Evolutionary conservation across 2,797 vertebrate genomes (phyloP), one percentile per base, ranked within the genome.

Genomic region (Phaenicophaeus curvirostris): DNA sequence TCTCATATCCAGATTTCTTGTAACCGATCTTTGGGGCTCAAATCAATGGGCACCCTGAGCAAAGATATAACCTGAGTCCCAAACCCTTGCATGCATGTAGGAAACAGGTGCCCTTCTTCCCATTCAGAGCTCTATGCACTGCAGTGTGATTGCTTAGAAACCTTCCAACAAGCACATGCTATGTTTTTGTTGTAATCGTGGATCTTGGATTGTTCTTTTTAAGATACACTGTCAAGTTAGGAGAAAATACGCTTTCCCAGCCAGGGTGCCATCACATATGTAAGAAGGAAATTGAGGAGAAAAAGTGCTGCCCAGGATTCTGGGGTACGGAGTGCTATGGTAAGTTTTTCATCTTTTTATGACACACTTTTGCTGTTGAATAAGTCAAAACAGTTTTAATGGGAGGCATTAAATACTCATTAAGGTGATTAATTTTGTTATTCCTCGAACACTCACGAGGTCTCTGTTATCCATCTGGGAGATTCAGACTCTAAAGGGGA

Each of bases 271-370:
- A 93, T 13, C 98, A 97, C 37, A 16, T 66, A 18, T 99, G 99
- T 92, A 96, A 91, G 83, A 98, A 96, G 84, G 95, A 92, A 2
- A 79, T 91, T 76, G 97, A 97, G 24, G 87, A 98, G 80, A 98
- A 97, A 33, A 93, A 66, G 21, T 99, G 99, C 96, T 99, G 99
- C 89, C 97, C 98, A 7, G 98, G 98, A 66, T 98, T 98, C 96
- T 99, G 99, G 99, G 99, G 99, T 18, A 96, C 98, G 0, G 96
- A 98, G 66, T 99, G 99, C 95, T 97, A 98, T 5, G 85, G 99
- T 99, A 98, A 95, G 98, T 95, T 48, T 66, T 62, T 77, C 3
- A 6, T 7, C 35, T 54, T 51, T 86, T 51, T 46, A 20, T 5
- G 10, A 39, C 1, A 8, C 20, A 11, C 27, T 69, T 31, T 74